Conservation (phyloP, 2,113 vertebrate genomes). For the Tachysurus fulvidraco region DNA sequence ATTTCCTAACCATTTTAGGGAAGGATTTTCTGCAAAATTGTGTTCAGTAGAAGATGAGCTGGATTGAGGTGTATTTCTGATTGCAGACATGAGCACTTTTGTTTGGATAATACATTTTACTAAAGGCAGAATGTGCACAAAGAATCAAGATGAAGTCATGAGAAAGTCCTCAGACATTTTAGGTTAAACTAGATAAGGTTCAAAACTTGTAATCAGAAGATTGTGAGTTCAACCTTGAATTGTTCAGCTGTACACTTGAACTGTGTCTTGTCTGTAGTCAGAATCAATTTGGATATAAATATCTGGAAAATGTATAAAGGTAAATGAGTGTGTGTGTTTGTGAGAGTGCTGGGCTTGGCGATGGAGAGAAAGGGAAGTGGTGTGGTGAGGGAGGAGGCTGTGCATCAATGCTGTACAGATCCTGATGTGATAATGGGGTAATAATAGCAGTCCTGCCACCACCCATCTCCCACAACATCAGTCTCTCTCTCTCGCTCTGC, state of each 20-base stretch:
- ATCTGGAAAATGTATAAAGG: not conserved
- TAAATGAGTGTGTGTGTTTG: constrained; percentile 29
- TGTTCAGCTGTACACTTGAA: not conserved
- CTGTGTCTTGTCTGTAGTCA: not conserved
- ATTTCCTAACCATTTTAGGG: constrained; percentile 90
- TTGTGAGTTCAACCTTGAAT: not conserved
- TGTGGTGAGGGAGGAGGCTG: constrained; percentile 42
- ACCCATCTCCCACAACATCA: constrained; percentile 58
- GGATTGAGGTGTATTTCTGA: constrained; percentile 7
- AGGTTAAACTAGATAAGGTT: not conserved
- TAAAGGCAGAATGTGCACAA: constrained; percentile 3
- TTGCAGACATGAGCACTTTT: not conserved
- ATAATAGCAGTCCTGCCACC: constrained; percentile 58
- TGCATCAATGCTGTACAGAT: constrained; percentile 52
- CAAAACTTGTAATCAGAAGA: not conserved
- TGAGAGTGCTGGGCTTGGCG: constrained; percentile 50
- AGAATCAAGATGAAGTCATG: constrained; percentile 78
- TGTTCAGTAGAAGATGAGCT: constrained; percentile 55
- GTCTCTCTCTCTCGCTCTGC: constrained; percentile 32
- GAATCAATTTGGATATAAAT: not conserved
- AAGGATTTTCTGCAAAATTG: constrained; percentile 72
- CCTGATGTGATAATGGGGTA: constrained; percentile 61
- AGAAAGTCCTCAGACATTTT: constrained; percentile 30
- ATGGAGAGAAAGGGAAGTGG: constrained; percentile 48
- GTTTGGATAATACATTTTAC: constrained; percentile 4